Percentiles rank a stretch among this genome's conserved stretches.
Evolutionary conservation across 2,888 invertebrate species (phyloP).

Genomic region (Caenorhabditis angaria): DNA sequence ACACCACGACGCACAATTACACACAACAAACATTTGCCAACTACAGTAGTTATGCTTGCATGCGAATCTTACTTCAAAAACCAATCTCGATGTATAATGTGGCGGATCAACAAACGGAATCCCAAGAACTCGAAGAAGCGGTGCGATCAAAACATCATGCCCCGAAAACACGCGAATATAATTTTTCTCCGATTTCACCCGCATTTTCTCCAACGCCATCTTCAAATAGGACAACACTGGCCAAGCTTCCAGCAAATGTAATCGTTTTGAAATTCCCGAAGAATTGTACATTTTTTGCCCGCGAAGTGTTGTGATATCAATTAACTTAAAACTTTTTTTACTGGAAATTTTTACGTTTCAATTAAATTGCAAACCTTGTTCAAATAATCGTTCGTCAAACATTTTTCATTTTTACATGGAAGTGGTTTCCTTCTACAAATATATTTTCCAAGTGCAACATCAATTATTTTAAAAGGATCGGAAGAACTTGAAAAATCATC

Average conservation of each 20-base stretch:
- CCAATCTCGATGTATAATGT: constrained; percentile 86
- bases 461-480: constrained; percentile 46
- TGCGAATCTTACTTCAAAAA: constrained; percentile 79
- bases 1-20: no score
- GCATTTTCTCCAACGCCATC: constrained; percentile 22
- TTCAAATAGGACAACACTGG: constrained; percentile 34
- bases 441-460: constrained; percentile 31
- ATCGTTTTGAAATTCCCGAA: constrained; percentile 17
- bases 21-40: no score
- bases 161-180: constrained; percentile 52
- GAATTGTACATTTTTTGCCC: constrained; percentile 38
- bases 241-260: constrained; percentile 37
- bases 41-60: neutral
- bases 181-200: constrained; percentile 46
- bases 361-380: constrained; percentile 12
- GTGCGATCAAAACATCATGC: constrained; percentile 52
- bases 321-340: constrained; percentile 20
- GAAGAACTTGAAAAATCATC: constrained; percentile 7
- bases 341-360: no score
- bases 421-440: constrained; percentile 28
- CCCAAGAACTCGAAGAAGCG: constrained; percentile 48
- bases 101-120: constrained; percentile 74
- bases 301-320: constrained; percentile 42
- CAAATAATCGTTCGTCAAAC: constrained; percentile 29
- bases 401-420: constrained; percentile 29